Evolutionary conservation across 2,888 invertebrate species (phyloP), one percentile per base, ranked within the genome.

Genomic region (Heliconius ethilla): DNA sequence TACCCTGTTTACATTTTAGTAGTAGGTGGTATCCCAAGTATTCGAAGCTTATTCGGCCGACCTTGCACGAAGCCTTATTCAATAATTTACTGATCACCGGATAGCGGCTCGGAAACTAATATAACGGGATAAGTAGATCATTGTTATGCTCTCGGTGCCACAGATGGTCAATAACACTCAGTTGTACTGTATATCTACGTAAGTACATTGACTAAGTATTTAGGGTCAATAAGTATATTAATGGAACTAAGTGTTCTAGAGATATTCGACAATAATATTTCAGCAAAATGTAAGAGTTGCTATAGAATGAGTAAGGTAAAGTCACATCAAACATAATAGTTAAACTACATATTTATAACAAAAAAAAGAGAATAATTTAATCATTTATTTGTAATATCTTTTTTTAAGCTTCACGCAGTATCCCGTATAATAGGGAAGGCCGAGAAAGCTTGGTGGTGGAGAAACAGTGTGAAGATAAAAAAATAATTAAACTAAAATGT

Each of bases 51-150:
- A 78, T 78, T 79, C 69, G 75, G 75, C 75, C 81, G 83, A 82
- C 82, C 83, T 82, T 82, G 82, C 82, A 82, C 83, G 81, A 81
- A 83, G 82, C 80, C 81, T 79, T 85, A 88, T 89, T 89, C 89
- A 91, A 91, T 91, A 90, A 92, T 89, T 88, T 86, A 85, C 87
- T 88, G 87, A 90, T 91, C 86, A 87, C 83, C 86, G 85, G 84
- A 86, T 89, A 88, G 89, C 89, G 89, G 89, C 88, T 86, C 87
- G 86, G 85, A 87, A 89, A 91, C 89, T 85, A 82, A 84, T 75
- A 82, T 91, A 92, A 92, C 92, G 92, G 92, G 86, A 87, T 79
- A 65, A 77, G 81, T 81, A 83, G 82, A 83, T 83, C 79, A 63
- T 74, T 72, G 72, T 72, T 59, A 59, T 72, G 59, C 72, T 72